These are phyloP conservation scores for Lysiphlebus fabarum DNA, from an alignment of 1,140 invertebrate genomes.

Conservation along the genomic window DNA sequence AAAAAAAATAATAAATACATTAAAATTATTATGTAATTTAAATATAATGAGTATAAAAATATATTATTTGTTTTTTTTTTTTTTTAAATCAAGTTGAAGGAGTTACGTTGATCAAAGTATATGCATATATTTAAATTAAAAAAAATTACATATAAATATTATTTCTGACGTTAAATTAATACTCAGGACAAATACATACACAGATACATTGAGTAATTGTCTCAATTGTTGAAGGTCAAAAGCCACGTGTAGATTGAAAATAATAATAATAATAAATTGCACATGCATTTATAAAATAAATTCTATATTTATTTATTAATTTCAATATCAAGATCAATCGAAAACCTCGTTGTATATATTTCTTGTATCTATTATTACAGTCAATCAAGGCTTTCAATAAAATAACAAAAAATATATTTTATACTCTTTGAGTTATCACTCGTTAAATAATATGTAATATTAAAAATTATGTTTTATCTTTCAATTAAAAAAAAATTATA, in stretches of 20 bases:
- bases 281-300: neutral
- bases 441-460: neutral
- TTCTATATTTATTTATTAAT: conserved; percentile 1
- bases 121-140: conserved; percentile 1
- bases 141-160: conserved; percentile 13
- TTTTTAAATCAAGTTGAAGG: neutral
- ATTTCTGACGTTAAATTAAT: conserved; percentile 14
- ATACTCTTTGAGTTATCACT: neutral
- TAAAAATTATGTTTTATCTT: neutral
- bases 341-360: neutral
- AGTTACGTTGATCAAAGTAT: conserved; percentile 13
- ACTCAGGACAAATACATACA: neutral
- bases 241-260: conserved; percentile 19
- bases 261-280: neutral
- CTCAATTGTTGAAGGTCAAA: conserved; percentile 28
- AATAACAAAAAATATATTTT: conserved; percentile 6
- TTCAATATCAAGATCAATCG: conserved; percentile 10
- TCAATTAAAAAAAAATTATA: too few species aligned
- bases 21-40: neutral
- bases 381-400: neutral
- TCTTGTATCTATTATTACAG: too few species aligned
- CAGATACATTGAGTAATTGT: conserved; percentile 24
- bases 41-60: neutral
- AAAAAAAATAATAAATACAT: conserved; percentile 24
- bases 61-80: neutral